Evolutionary conservation across 2,888 invertebrate genomes (phyloP), one percentile per base, ranked within the genome.

Genomic region (Sipunculus nudus): DNA sequence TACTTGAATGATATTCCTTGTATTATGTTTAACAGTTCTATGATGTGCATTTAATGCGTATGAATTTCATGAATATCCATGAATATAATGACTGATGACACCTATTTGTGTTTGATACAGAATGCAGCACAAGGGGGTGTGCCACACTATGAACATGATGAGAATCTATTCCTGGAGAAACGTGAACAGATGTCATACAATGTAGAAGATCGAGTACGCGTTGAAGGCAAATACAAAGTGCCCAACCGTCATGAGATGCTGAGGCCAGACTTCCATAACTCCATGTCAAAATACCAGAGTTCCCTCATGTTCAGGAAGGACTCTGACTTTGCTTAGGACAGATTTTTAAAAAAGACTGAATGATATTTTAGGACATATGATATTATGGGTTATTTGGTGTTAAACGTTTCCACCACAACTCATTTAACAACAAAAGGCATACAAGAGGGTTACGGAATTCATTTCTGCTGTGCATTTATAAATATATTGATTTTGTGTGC

Each of bases 101-200:
- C n/a, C n/a, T n/a, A n/a, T n/a, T n/a, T n/a, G n/a, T n/a, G n/a
- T 2, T 32, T 31, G 6, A 63, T 69, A 46, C 70, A 83, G 82
- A 83, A 83, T 75, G 78, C 82, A 4, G 69, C 70, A 35, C 60
- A 73, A 16, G 81, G 81, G 23, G 75, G 76, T 25, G 69, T 83
- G 23, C 81, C 82, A 3, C 75, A 78, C 49, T 79, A 74, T 61
- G 83, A 83, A 61, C 82, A 83, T 67, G 83, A 83, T 69, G 82
- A 83, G 43, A 76, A 75, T 38, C 65, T 83, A 29, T 83, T 76
- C 62, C 65, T 82, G 43, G 80, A 81, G 63, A 82, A 81, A 61
- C 65, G 81, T 46, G 83, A 83, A 66, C 83, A 83, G 68, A 78
- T 81, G 79, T 65, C 58, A 28, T 83, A 83, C 68, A 83, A 83